A percentile compares a stretch with the other conserved stretches of the same genome.
Evolutionary conservation across 2,113 vertebrate species (phyloP).

Genomic region (Arothron firmamentum): DNA sequence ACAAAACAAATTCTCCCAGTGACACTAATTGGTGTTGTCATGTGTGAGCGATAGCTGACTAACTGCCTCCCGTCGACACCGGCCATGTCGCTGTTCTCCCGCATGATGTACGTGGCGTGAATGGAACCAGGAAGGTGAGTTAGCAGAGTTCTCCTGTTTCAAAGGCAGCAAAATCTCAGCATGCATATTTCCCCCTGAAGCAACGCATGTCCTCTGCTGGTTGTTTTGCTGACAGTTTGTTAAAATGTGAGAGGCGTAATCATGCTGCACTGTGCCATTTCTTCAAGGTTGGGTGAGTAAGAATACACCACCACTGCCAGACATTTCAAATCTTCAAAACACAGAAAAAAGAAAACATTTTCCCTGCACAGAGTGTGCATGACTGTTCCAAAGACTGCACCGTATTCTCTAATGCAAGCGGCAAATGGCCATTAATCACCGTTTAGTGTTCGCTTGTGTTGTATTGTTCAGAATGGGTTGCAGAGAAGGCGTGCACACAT

Average conservation of each 20-base stretch:
- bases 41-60: constrained; percentile 65
- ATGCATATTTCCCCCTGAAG: constrained; percentile 67
- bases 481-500: constrained; percentile 33
- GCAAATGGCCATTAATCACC: constrained; percentile 63
- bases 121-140: constrained; percentile 44
- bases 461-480: constrained; percentile 26
- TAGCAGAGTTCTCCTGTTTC: constrained; percentile 61
- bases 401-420: constrained; percentile 42
- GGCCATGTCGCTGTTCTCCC: constrained; percentile 60
- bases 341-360: constrained; percentile 37
- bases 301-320: constrained; percentile 52
- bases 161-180: constrained; percentile 68
- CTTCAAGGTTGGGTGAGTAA: constrained; percentile 62
- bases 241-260: constrained; percentile 65
- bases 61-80: constrained; percentile 47
- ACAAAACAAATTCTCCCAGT: constrained; percentile 46
- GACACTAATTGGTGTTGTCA: constrained; percentile 64
- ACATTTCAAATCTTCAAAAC: constrained; percentile 30
- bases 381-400: constrained; percentile 35
- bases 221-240: constrained; percentile 69
- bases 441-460: constrained; percentile 37
- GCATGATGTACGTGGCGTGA: constrained; percentile 42
- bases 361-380: constrained; percentile 32
- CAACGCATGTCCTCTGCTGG: constrained; percentile 63
- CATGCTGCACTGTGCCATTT: constrained; percentile 59